Percentiles rank a stretch among this genome's conserved stretches.
Evolutionary conservation across 2,113 vertebrate species (phyloP).

Genomic region (Daphoenositta chrysoptera): DNA sequence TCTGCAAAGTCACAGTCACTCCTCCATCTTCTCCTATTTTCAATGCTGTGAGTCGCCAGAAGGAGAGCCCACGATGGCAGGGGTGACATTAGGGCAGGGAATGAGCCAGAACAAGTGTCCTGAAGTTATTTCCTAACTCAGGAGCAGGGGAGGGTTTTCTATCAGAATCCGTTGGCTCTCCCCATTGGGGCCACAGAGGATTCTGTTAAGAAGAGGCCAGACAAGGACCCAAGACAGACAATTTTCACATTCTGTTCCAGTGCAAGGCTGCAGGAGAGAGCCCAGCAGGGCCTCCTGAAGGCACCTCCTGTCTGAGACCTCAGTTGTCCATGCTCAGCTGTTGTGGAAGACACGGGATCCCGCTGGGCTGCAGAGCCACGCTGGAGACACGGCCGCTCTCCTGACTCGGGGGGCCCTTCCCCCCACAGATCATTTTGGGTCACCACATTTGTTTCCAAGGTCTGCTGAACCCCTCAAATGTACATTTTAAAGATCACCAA

Average conservation of each 20-base stretch:
- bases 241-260: constrained; percentile 39
- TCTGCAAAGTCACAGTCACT: not conserved
- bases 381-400: not conserved
- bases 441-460: not conserved
- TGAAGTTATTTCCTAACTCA: not conserved
- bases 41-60: not conserved
- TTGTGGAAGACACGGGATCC: not conserved
- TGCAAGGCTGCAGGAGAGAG: not conserved
- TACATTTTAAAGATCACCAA: not conserved
- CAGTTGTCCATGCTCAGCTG: not conserved
- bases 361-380: not conserved
- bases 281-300: not conserved
- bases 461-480: not conserved
- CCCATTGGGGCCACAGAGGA: not conserved
- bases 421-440: not conserved
- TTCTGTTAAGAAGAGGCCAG: not conserved
- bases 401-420: not conserved
- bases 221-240: not conserved
- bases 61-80: not conserved
- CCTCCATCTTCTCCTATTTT: not conserved
- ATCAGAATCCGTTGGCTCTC: not conserved
- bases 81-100: not conserved
- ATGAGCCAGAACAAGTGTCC: not conserved
- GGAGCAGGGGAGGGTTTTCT: not conserved
- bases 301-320: not conserved